Base-by-base conservation (phyloP, 2,797 vertebrate species). In the Micromesistius poutassou region DNA sequence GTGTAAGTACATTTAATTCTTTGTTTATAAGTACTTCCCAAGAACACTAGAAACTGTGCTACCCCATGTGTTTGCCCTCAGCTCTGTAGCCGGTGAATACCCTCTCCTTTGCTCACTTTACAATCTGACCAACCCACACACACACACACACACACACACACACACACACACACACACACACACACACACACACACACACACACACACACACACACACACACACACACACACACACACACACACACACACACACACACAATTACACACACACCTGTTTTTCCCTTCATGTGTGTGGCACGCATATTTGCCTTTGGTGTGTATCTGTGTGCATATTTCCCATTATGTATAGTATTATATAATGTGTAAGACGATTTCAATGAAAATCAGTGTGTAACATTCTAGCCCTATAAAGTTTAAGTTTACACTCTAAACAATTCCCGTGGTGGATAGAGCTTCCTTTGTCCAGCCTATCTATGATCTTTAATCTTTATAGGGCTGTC, bases 61-160 rank as follows among this genome's bases (percentile, higher is more conserved):
- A 55, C 70, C 55, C 72, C 76, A 78, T 25, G 76, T 81, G 71
- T 31, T 46, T 76, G 22, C 71, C n/a, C 36, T 38, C 36, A 38
- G 36, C 36, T 6, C 5, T 38, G 5, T 8, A 38, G 5, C 36
- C 2, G 9, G 36, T 33, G 36, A 38, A 38, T 38, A 12, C 36
- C 36, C 36, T 42, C 40, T 42, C 40, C 40, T 42, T 42, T 13
- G 16, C 40, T 42, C 40, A 42, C 40, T 42, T 13, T 42, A 31
- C 70, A 31, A n/a, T 31, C 70, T 30, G 28, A 13, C 28, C 10
- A 13, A 30, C 25, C 1, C n/a, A 70, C 66, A 30, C 66, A 30
- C 66, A 70, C 66, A 70, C 13, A 1, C 66, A 10, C 62, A 22
- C 62, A 25, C 62, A 68, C 62, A 33, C 33, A 33, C 5, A 5